phyloP scores from a whole-genome alignment of 2,797 vertebrate species.

The Fistularia tabacaria region DNA sequence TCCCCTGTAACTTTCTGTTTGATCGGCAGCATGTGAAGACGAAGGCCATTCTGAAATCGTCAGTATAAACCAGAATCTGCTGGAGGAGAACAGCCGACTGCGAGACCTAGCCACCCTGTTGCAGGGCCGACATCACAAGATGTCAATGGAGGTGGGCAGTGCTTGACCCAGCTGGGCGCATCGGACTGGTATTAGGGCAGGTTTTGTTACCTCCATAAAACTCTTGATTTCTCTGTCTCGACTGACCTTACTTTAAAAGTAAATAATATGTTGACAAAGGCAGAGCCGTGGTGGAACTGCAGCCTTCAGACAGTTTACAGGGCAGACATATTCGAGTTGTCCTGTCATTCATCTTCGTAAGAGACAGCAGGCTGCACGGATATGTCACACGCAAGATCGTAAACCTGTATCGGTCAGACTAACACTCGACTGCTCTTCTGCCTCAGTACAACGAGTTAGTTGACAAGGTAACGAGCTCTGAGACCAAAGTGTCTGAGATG shows the following conservation, averaged over 20 bases:
- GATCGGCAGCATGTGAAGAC: conserved; percentile 66
- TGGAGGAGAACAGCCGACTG: conserved; percentile 81
- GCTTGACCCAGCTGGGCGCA: neutral
- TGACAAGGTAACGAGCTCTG: conserved; percentile 89
- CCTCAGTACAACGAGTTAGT: conserved; percentile 88
- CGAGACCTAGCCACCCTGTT: conserved; percentile 84
- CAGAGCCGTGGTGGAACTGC: no score
- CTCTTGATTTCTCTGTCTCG: no score
- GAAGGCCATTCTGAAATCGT: conserved; percentile 69
- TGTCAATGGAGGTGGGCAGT: conserved; percentile 83
- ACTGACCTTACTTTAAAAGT: no score
- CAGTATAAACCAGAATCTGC: conserved; percentile 72
- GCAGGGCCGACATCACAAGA: conserved; percentile 89
- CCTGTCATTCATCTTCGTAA: neutral
- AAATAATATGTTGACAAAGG: no score
- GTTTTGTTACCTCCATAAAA: no score
- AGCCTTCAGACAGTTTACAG: neutral
- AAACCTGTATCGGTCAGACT: no score
- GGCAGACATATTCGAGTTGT: neutral
- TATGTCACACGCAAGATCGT: no score
- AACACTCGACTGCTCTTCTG: no score
- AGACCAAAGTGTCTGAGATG: conserved; percentile 95
- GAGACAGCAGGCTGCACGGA: no score
- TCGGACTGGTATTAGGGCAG: no score
- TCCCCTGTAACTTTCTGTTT: neutral